Evolutionary conservation across 2,113 vertebrate species (phyloP), one percentile per base, ranked within the genome.

Genomic region (Nyctibius bracteatus): DNA sequence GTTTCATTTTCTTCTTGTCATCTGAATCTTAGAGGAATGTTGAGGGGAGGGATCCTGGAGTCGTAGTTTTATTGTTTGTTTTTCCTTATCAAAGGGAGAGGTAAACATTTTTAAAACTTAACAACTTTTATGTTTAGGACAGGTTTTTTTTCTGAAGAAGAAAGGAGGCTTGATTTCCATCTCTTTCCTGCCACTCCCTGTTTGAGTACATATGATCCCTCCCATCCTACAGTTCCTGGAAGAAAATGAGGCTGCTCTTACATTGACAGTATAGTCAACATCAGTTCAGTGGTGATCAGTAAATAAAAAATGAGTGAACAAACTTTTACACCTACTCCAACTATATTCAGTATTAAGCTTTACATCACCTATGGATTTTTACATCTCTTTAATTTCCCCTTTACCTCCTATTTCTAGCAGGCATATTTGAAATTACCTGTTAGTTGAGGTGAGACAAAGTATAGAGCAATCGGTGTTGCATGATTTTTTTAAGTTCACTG

Each of bases 151-250:
- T 52, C 30, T 85, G 84, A 67, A 55, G 81, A 84, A 92, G 62
- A 92, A 65, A 84, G 87, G 73, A 92, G 63, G 17, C 49, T 91
- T 72, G 81, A 91, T 96, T 97, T 94, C 87, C 91, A 88, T 85
- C 81, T 96, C 84, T 72, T 94, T 95, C 90, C 94, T 95, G 94
- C 87, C 86, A 57, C 89, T 92, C 94, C 92, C 81, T 54, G 33
- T 62, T 61, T 72, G 89, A 79, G 73, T 63, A 52, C 49, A 75
- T 77, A 18, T 15, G 79, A 70, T 94, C 85, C 78, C 70, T 95
- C 87, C 84, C 89, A 46, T 59, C 72, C 72, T 19, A 22, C 18
- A 57, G 57, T 59, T 94, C 55, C 84, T 82, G 74, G 12, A 44
- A 49, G 52, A 79, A 28, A 74, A 39, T 27, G 21, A 67, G 57